Conservation (phyloP, 1,140 invertebrate species). For the Brachionus angularis region DNA sequence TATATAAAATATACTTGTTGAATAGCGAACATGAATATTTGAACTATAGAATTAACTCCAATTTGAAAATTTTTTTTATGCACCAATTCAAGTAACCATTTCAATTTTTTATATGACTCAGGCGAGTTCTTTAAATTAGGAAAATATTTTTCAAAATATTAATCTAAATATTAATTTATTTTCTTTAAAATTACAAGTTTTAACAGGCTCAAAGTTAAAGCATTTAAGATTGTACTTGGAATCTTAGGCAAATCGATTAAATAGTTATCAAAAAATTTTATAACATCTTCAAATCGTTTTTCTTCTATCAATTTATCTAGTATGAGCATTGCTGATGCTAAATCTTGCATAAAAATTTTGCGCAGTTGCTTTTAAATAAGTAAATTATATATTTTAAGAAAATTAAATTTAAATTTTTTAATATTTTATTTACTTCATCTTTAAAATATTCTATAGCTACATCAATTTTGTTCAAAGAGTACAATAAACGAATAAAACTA, state of each 20-base stretch:
- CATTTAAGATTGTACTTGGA: constrained; percentile 5
- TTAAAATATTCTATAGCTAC: background rate
- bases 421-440: no score
- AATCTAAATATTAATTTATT: no score
- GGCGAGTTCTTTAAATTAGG: background rate
- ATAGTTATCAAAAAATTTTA: background rate
- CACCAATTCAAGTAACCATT: background rate
- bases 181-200: constrained; percentile 27
- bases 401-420: no score
- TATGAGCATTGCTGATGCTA: background rate
- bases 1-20: background rate
- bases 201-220: background rate
- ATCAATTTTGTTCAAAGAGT: background rate
- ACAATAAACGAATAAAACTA: background rate
- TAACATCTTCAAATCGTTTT: background rate
- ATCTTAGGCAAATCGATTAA: background rate
- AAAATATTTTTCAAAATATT: no score
- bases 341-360: constrained; percentile 6
- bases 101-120: background rate
- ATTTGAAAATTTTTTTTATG: background rate
- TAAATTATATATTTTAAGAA: no score
- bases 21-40: background rate
- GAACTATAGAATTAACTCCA: constrained; percentile 2
- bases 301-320: background rate
- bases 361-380: no score